Base-by-base conservation (phyloP, 2,797 vertebrate genomes). In the Serranus cabrilla region DNA sequence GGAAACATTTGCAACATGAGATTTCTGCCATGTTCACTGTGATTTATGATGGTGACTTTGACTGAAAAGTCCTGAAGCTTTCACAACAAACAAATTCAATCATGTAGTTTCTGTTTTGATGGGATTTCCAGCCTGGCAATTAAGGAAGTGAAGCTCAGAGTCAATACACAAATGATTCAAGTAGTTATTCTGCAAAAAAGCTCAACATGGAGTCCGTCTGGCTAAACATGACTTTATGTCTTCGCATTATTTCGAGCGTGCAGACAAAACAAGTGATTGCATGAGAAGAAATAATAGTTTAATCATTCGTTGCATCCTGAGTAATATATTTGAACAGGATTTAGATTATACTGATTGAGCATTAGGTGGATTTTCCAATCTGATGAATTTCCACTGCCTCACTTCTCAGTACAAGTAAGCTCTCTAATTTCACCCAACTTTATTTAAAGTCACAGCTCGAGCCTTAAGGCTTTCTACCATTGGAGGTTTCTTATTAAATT, bases 81-180 rank as follows among this genome's bases (percentile, higher is more conserved):
- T 8, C 2, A 1, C 2, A 0, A 34, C 0, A 0, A 20, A 64
- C 21, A n/a, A 10, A 46, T 34, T 40, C 16, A 13, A 21, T 11
- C 63, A 54, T 42, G 46, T 50, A 40, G 63, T 67, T 65, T 21
- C 71, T 74, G 71, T 64, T 74, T 42, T 27, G 52, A 16, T 57
- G n/a, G 14, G 18, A 52, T 34, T 8, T 34, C 5, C 34, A 3
- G 21, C 11, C 3, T 7, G 7, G 34, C 6, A 34, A 34, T 34
- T 34, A 34, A 34, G 17, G 5, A 43, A 43, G 6, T 43, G 42
- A 43, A 43, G 40, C 16, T 43, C 42, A 43, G 5, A 43, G 3
- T 16, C 40, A 7, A 34, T 8, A 7, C 5, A 34, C 34, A 34
- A 34, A 34, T 7, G 1, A 34, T 8, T 34, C 34, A 34, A 7